These are phyloP conservation scores for Chironomus tepperi DNA, from an alignment of 1,140 invertebrate genomes.

Conservation along the genomic window DNA sequence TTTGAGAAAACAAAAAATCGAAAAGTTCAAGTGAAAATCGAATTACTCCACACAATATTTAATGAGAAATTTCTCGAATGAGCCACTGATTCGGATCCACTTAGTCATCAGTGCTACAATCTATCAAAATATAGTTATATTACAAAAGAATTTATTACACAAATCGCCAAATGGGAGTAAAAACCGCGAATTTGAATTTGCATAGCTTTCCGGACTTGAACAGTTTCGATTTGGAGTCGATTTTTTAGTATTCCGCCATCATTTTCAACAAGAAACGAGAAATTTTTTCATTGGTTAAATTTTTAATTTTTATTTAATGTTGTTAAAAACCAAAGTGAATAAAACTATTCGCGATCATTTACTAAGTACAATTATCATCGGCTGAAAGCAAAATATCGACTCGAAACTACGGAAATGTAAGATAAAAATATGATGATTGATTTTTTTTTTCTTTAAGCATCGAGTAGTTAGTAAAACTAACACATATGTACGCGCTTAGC, in stretches of 20 bases:
- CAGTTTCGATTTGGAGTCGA: no score
- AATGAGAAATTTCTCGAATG: no score
- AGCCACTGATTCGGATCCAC: no score
- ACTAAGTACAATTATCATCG: not conserved
- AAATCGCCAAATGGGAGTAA: no score
- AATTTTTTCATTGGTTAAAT: slow-evolving; percentile 3
- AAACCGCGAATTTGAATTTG: no score
- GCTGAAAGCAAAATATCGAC: slow-evolving; percentile 15
- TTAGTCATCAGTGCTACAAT: no score
- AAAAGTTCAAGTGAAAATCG: no score
- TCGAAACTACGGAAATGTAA: slow-evolving; percentile 19
- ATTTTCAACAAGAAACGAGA: not conserved
- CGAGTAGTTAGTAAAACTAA: slow-evolving; percentile 1
- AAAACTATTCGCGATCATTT: not conserved
- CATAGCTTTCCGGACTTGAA: no score
- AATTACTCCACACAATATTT: no score
- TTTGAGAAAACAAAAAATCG: not conserved
- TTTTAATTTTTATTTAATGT: slow-evolving; percentile 23
- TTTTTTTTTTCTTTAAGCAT: slow-evolving; percentile 13
- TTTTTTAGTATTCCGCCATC: not conserved
- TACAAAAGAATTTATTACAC: no score
- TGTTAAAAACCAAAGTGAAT: not conserved
- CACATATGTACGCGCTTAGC: slow-evolving; percentile 13
- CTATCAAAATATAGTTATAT: no score
- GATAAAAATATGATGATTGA: slow-evolving; percentile 1